Percentiles rank a stretch among this genome's conserved stretches.
Evolutionary conservation across 2,797 vertebrate genomes (phyloP).

Genomic region (Scyliorhinus canicula): DNA sequence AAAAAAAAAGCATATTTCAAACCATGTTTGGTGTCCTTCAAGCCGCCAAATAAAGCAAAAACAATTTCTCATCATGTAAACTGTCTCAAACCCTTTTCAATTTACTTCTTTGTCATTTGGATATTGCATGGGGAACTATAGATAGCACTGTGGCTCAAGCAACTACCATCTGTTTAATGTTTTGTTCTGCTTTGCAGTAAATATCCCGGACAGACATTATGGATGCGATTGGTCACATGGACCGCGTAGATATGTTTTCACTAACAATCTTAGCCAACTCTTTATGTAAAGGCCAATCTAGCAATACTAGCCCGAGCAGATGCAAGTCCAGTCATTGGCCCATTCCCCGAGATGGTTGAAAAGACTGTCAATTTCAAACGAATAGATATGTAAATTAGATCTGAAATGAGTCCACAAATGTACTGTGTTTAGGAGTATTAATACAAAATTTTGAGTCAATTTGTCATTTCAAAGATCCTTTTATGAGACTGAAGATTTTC

Average conservation of each 20-base stretch:
- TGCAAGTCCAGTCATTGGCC: background rate
- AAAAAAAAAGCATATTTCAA: background rate
- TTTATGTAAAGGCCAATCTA: background rate
- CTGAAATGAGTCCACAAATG: background rate
- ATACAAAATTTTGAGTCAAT: constrained; percentile 20
- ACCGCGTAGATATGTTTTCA: background rate
- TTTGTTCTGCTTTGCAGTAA: background rate
- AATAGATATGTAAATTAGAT: background rate
- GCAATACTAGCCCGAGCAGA: constrained; percentile 5
- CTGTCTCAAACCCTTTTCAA: background rate
- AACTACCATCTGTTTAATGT: constrained; percentile 14
- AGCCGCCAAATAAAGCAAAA: background rate
- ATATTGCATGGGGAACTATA: background rate
- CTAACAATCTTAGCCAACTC: background rate
- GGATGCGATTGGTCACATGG: background rate
- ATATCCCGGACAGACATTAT: background rate
- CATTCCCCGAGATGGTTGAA: background rate
- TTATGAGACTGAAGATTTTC: constrained; percentile 7
- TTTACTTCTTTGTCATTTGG: background rate
- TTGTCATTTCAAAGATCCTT: constrained; percentile 26
- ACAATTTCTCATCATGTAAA: background rate
- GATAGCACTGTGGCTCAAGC: background rate
- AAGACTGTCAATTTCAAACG: background rate
- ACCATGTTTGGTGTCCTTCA: background rate
- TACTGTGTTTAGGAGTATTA: background rate